Percentiles rank a stretch among this genome's conserved stretches.
Evolutionary conservation across 2,113 vertebrate genomes (phyloP).

Genomic region (Hymenochirus boettgeri): DNA sequence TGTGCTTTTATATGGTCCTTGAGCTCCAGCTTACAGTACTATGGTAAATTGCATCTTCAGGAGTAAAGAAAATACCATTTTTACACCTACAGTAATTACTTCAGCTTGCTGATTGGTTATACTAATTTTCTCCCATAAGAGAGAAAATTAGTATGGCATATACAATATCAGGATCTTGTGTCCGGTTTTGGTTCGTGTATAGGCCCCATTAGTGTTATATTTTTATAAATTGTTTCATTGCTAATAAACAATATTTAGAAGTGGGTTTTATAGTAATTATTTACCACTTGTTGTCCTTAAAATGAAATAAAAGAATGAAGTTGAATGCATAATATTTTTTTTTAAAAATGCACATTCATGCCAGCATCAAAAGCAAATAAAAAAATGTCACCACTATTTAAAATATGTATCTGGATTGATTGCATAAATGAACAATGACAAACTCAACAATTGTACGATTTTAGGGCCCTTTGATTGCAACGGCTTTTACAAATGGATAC

Average conservation of each 20-base stretch:
- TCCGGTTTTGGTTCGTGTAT: no score
- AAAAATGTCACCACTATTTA: conserved; percentile 60
- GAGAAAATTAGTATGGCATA: conserved; percentile 23
- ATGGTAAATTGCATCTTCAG: no score
- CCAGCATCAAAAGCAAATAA: conserved; percentile 67
- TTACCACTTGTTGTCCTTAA: not conserved
- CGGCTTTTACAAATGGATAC: conserved; percentile 99
- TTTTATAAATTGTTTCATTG: conserved; percentile 44
- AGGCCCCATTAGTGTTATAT: conserved; percentile 30
- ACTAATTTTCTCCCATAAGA: conserved; percentile 34
- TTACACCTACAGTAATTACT: not conserved
- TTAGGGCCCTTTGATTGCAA: conserved; percentile 99
- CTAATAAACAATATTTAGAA: conserved; percentile 44
- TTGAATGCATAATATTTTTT: not conserved
- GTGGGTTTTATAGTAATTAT: no score
- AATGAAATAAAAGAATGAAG: not conserved
- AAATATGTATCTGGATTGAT: conserved; percentile 8
- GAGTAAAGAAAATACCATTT: no score
- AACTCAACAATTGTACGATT: conserved; percentile 92
- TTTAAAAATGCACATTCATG: conserved; percentile 72
- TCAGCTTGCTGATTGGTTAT: conserved; percentile 37
- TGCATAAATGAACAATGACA: conserved; percentile 73
- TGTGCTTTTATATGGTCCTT: no score
- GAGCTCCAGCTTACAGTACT: no score
- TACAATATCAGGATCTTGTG: no score